phyloP scores from a whole-genome alignment of 2,888 invertebrate genomes.

The Drosophila meridionalis region DNA sequence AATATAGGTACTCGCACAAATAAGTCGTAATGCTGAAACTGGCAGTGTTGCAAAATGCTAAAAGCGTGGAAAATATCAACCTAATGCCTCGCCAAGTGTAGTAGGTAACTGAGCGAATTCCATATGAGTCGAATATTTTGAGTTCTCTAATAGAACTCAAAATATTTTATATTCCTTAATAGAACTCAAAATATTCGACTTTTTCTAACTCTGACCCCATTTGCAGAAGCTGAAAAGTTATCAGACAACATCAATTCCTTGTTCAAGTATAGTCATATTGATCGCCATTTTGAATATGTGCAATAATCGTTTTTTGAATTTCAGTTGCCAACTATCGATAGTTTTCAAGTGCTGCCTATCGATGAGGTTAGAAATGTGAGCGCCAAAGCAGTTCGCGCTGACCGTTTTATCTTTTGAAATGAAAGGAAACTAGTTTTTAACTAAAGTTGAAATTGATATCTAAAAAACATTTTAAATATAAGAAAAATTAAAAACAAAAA shows the following conservation, averaged over 20 bases:
- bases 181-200: neutral
- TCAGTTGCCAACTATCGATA: neutral
- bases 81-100: too few species aligned
- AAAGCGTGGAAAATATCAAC: too few species aligned
- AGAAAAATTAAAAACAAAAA: neutral
- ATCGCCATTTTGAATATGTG: neutral
- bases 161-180: too few species aligned
- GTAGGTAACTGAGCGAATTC: too few species aligned
- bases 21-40: too few species aligned
- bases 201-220: neutral
- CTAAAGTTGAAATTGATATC: too few species aligned
- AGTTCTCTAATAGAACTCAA: too few species aligned
- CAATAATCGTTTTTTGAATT: neutral
- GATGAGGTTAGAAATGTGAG: neutral
- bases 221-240: fast-evolving
- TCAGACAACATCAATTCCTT: neutral
- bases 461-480: neutral
- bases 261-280: neutral
- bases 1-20: too few species aligned
- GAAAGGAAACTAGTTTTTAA: neutral
- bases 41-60: too few species aligned
- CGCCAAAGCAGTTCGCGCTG: neutral
- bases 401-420: conserved; percentile 6
- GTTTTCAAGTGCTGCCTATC: neutral
- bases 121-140: too few species aligned